These are phyloP conservation scores for Rhinichthys klamathensis DNA, from an alignment of 2,113 vertebrate species.

Conservation along the genomic window DNA sequence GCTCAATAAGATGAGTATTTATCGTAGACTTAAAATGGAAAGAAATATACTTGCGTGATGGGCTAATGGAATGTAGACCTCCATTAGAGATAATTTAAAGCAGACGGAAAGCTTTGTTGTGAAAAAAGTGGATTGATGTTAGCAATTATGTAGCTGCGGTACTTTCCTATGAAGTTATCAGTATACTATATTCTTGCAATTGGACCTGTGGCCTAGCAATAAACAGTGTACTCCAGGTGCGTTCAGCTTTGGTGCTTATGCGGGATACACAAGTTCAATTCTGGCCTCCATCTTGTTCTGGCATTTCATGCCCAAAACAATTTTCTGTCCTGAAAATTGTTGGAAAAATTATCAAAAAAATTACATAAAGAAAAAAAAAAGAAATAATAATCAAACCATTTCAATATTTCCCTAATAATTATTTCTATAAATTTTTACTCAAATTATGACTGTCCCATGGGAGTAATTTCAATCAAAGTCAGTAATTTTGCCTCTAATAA, in stretches of 20 bases:
- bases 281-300: background rate
- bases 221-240: background rate
- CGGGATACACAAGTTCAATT: background rate
- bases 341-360: background rate
- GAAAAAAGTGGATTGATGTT: constrained; percentile 29
- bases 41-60: constrained; percentile 7
- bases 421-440: background rate
- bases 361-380: background rate
- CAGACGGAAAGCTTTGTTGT: constrained; percentile 12
- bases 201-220: background rate
- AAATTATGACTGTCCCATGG: background rate
- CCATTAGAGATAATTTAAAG: constrained; percentile 35
- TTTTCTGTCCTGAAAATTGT: background rate
- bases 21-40: background rate
- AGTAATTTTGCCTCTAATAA: background rate
- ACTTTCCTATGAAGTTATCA: constrained; percentile 20
- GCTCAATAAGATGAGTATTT: constrained; percentile 16
- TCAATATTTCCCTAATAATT: background rate
- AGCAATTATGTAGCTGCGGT: constrained; percentile 20
- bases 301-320: background rate
- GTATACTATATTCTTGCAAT: background rate
- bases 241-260: background rate
- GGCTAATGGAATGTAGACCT: constrained; percentile 27
- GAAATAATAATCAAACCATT: background rate
- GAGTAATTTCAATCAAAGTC: background rate